These are phyloP conservation scores for Struthidea cinerea DNA, from an alignment of 2,113 vertebrate genomes.

Conservation along the genomic window DNA sequence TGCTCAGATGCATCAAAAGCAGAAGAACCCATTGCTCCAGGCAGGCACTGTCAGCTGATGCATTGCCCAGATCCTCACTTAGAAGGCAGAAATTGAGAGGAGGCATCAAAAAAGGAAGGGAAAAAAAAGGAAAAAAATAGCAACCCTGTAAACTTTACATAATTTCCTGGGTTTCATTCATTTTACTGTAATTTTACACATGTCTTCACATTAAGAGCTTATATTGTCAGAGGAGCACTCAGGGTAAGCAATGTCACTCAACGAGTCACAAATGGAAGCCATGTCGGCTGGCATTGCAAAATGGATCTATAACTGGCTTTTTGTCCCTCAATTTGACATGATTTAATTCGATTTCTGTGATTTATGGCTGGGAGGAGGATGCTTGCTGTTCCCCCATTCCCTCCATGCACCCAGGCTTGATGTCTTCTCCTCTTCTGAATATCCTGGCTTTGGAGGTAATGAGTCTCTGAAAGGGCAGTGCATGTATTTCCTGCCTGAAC, in stretches of 20 bases:
- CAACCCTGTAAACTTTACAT: not conserved
- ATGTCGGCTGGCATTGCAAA: constrained; percentile 54
- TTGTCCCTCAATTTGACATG: constrained; percentile 72
- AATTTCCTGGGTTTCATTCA: constrained; percentile 10
- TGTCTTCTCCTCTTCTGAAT: not conserved
- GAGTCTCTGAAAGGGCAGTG: not conserved
- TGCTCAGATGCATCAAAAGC: constrained; percentile 13
- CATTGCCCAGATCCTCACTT: not conserved
- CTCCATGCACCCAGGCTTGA: not conserved
- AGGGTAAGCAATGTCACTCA: constrained; percentile 69
- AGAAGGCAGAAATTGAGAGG: constrained; percentile 11
- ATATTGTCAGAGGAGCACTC: constrained; percentile 65
- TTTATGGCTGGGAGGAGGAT: constrained; percentile 59
- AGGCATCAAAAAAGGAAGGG: not conserved
- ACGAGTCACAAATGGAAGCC: constrained; percentile 70
- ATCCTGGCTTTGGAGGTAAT: constrained; percentile 2
- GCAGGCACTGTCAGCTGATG: not conserved
- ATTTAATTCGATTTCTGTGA: constrained; percentile 76
- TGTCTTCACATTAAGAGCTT: constrained; percentile 64
- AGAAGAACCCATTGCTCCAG: not conserved
- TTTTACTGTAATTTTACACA: constrained; percentile 33
- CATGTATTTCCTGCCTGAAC: not conserved
- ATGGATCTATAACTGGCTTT: constrained; percentile 75
- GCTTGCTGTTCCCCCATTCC: not conserved
- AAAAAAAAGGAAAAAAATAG: not conserved